Percentiles rank a stretch among this genome's conserved stretches.
These are phyloP conservation scores for Eleginops maclovinus DNA, from an alignment of 2,113 vertebrate species.

Conservation along the genomic window DNA sequence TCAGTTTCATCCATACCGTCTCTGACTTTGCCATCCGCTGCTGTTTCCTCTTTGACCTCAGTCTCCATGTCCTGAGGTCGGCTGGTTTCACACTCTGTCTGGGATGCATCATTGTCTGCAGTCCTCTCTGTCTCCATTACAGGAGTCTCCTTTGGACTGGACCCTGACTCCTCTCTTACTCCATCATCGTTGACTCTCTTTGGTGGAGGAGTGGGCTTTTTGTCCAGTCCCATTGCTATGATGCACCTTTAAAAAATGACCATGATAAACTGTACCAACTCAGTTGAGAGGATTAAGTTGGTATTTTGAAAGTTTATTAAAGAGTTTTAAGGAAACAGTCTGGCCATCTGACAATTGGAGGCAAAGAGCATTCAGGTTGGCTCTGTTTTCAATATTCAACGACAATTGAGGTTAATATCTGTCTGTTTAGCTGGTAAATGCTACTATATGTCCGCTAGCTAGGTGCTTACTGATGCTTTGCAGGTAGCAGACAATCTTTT, in stretches of 20 bases:
- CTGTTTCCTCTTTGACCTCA: constrained; percentile 28
- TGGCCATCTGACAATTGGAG: too few species aligned
- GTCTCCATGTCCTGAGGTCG: constrained; percentile 42
- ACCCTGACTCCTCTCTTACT: constrained; percentile 30
- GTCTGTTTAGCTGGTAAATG: too few species aligned
- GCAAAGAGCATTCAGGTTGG: too few species aligned
- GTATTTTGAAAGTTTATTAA: neutral
- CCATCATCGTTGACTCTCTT: constrained; percentile 75
- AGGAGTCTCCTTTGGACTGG: constrained; percentile 37
- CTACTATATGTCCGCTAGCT: too few species aligned
- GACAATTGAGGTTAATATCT: too few species aligned
- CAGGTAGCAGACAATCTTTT: too few species aligned
- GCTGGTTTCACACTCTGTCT: constrained; percentile 34
- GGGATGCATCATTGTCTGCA: neutral
- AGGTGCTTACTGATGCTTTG: too few species aligned
- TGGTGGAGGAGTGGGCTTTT: constrained; percentile 84
- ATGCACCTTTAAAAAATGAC: constrained; percentile 86
- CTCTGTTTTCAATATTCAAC: too few species aligned
- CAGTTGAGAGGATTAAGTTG: neutral
- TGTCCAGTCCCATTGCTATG: constrained; percentile 91
- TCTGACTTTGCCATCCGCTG: constrained; percentile 60
- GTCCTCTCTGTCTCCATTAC: constrained; percentile 45
- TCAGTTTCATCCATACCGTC: constrained; percentile 73
- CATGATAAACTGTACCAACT: neutral
- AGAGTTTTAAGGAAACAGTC: too few species aligned